These are phyloP conservation scores for Xiphorhynchus elegans DNA, from an alignment of 2,113 vertebrate species.

Conservation along the genomic window DNA sequence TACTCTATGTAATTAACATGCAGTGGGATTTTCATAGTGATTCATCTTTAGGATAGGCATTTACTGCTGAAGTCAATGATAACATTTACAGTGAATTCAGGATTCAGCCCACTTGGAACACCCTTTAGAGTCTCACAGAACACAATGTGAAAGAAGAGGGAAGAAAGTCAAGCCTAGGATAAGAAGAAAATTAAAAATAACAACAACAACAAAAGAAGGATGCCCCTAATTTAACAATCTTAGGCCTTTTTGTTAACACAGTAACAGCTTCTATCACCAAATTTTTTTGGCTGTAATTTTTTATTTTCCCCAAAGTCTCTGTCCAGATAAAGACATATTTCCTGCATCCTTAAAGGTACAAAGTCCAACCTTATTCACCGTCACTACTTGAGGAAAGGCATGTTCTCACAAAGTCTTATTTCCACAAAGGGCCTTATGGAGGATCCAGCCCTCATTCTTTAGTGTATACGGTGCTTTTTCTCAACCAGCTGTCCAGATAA, in stretches of 20 bases:
- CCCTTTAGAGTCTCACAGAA: background rate
- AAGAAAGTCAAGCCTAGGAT: background rate
- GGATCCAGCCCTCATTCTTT: background rate
- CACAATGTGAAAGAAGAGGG: background rate
- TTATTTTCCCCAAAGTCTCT: fast-evolving
- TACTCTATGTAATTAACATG: background rate
- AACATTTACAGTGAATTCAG: background rate
- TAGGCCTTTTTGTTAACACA: background rate
- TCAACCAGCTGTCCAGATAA: background rate
- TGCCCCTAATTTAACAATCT: fast-evolving
- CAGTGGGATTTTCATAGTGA: background rate
- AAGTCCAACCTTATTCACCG: background rate
- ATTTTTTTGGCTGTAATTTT: fast-evolving
- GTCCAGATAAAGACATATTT: background rate
- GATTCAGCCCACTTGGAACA: background rate
- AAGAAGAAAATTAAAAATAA: background rate
- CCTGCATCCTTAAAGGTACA: background rate
- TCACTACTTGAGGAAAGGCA: background rate
- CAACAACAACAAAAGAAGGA: too few relatives aligned
- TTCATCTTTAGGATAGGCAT: background rate
- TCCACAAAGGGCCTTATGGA: background rate
- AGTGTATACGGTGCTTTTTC: background rate
- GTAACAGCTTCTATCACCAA: background rate
- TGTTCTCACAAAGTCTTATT: background rate
- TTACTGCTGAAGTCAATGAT: background rate